phyloP scores from a whole-genome alignment of 2,888 invertebrate genomes.

The Elmis aenea region DNA sequence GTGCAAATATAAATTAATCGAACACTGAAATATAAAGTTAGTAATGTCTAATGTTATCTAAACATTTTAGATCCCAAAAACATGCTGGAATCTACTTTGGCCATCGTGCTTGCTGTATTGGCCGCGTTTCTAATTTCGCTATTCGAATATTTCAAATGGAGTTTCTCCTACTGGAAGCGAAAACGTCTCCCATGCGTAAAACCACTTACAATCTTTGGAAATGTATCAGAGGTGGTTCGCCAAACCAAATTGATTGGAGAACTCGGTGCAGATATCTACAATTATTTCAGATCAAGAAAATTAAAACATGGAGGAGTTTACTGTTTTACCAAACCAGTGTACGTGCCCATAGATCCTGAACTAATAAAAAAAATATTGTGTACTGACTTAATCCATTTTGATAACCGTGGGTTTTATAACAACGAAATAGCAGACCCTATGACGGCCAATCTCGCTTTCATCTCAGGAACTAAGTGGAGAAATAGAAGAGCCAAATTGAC shows the following conservation, averaged over 20 bases:
- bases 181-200: background rate
- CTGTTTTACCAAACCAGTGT: slow-evolving; percentile 11
- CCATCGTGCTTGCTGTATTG: no score
- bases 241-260: slow-evolving; percentile 4
- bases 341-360: slow-evolving; percentile 27
- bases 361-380: slow-evolving; percentile 26
- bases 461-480: slow-evolving; percentile 54
- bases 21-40: no score
- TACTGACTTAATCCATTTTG: slow-evolving; percentile 29
- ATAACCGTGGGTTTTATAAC: slow-evolving; percentile 20
- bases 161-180: background rate
- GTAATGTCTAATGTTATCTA: no score
- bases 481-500: slow-evolving; percentile 54
- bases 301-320: slow-evolving; percentile 11
- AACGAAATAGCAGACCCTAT: slow-evolving; percentile 43
- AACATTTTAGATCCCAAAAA: no score
- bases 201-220: slow-evolving; percentile 24
- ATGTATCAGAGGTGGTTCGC: slow-evolving; percentile 9
- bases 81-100: no score
- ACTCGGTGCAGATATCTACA: slow-evolving; percentile 6
- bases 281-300: slow-evolving; percentile 6
- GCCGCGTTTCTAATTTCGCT: no score
- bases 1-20: no score
- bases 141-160: slow-evolving; percentile 7
- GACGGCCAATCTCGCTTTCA: slow-evolving; percentile 51